A percentile compares a stretch with the other conserved stretches of the same genome.
Evolutionary conservation across 2,113 vertebrate genomes (phyloP).

Genomic region (Lepisosteus osseus): DNA sequence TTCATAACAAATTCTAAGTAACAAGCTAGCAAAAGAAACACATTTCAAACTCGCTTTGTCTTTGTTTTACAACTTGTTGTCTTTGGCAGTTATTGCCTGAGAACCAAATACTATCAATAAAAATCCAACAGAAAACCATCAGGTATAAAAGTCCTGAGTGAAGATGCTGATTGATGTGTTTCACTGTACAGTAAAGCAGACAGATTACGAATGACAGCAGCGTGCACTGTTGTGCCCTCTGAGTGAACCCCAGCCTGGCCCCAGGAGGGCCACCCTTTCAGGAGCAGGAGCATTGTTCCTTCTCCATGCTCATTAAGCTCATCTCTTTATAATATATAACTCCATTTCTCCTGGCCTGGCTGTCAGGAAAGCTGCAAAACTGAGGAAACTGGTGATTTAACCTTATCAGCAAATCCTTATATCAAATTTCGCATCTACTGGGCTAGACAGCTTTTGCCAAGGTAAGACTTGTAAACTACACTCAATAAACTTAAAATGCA

Average conservation of each 20-base stretch:
- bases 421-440: neutral
- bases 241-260: constrained; percentile 32
- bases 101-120: too few relatives aligned
- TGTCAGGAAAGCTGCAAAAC: neutral
- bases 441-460: neutral
- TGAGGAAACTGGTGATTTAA: neutral
- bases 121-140: too few relatives aligned
- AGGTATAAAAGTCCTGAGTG: too few relatives aligned
- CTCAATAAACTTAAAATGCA: neutral
- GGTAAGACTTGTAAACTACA: neutral
- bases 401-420: neutral
- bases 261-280: constrained; percentile 30
- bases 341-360: neutral
- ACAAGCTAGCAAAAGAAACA: too few relatives aligned
- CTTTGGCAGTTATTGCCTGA: too few relatives aligned
- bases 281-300: neutral
- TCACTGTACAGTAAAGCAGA: constrained; percentile 1
- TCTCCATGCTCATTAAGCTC: constrained; percentile 14
- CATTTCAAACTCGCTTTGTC: too few relatives aligned
- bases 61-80: too few relatives aligned
- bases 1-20: too few relatives aligned
- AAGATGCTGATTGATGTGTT: constrained; percentile 8
- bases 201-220: constrained; percentile 16
- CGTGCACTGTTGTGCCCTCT: constrained; percentile 28
- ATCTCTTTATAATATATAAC: constrained; percentile 12